These are phyloP conservation scores for Urosaurus nigricauda DNA, from an alignment of 2,797 vertebrate species.

Conservation along the genomic window DNA sequence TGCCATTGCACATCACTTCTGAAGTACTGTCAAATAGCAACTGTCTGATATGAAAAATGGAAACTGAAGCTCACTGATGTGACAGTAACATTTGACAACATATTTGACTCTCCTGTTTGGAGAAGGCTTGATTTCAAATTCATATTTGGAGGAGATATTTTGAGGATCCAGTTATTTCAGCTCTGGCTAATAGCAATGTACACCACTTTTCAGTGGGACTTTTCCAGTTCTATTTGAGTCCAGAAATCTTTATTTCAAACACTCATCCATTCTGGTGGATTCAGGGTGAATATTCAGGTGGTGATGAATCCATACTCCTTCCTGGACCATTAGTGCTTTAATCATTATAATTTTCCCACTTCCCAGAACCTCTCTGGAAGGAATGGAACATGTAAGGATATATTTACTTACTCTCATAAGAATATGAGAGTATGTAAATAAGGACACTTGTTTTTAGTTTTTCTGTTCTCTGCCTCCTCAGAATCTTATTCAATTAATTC, in stretches of 20 bases:
- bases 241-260: background rate
- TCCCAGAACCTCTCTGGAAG: background rate
- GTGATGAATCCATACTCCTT: background rate
- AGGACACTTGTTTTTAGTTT: too few species aligned
- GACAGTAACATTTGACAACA: background rate
- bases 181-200: background rate
- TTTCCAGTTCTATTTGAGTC: background rate
- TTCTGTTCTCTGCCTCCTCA: too few species aligned
- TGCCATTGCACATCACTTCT: background rate
- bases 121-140: background rate
- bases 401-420: background rate
- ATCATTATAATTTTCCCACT: too few species aligned
- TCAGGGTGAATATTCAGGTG: background rate
- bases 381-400: background rate
- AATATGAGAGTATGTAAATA: too few species aligned
- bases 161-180: background rate
- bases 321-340: background rate
- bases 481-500: too few species aligned
- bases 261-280: background rate
- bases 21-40: background rate
- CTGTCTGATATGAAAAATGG: background rate
- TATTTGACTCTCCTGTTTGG: background rate
- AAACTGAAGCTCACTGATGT: background rate
- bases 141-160: background rate
- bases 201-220: background rate